These are phyloP conservation scores for Macrosiphum euphorbiae DNA, from an alignment of 2,888 invertebrate species.

Conservation along the genomic window DNA sequence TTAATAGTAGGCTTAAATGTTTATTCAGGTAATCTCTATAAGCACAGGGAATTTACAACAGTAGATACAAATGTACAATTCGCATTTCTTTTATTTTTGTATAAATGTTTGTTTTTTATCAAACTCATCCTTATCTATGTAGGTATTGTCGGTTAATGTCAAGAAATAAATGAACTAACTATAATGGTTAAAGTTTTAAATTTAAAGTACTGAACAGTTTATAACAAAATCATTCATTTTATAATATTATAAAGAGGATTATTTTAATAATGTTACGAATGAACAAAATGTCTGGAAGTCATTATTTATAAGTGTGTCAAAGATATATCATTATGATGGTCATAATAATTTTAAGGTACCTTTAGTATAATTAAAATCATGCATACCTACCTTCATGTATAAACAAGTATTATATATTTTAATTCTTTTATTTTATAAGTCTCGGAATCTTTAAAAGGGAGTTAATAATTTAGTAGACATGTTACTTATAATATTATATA, in stretches of 20 bases:
- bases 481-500: neutral
- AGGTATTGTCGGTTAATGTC: neutral
- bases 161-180: neutral
- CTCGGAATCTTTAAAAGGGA: neutral
- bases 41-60: neutral
- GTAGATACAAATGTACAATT: neutral
- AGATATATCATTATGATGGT: neutral
- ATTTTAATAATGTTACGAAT: neutral
- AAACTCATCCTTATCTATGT: conserved; percentile 8
- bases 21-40: neutral
- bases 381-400: neutral
- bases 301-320: neutral
- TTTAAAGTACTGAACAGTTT: neutral
- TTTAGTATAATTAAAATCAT: neutral
- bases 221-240: neutral
- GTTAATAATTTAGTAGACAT: neutral
- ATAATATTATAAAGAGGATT: neutral
- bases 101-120: neutral
- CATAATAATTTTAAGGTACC: neutral
- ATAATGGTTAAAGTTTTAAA: neutral
- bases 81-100: neutral
- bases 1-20: neutral
- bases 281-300: neutral
- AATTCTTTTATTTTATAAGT: neutral
- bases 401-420: neutral